phyloP scores from a whole-genome alignment of 2,888 invertebrate genomes.

The Acrobasis consociella region DNA sequence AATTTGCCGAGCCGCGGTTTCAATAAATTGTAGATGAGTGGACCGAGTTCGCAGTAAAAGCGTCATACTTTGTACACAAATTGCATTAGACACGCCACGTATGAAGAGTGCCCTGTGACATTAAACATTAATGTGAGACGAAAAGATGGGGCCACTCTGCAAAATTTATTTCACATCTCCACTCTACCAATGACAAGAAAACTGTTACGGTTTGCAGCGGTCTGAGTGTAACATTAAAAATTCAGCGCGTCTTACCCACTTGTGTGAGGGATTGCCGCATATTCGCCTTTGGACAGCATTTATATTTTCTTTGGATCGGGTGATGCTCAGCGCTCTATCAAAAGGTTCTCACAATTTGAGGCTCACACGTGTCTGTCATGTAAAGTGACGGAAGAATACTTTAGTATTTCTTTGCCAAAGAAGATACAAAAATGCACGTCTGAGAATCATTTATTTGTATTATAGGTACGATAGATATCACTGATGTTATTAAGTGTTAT shows the following conservation, averaged over 20 bases:
- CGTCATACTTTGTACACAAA: slow-evolving; percentile 65
- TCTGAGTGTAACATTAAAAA: slow-evolving; percentile 83
- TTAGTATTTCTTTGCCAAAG: not conserved
- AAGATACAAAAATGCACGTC: too few relatives aligned
- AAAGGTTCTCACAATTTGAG: slow-evolving; percentile 53
- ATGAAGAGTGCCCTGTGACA: slow-evolving; percentile 76
- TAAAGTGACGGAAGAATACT: not conserved
- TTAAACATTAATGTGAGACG: slow-evolving; percentile 81
- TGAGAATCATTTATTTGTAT: too few relatives aligned
- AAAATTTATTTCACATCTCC: slow-evolving; percentile 83
- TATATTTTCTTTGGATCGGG: slow-evolving; percentile 78
- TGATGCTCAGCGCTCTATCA: slow-evolving; percentile 58
- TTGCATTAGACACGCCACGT: slow-evolving; percentile 74
- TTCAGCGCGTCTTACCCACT: slow-evolving; percentile 81
- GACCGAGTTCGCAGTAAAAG: slow-evolving; percentile 50
- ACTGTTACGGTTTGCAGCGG: slow-evolving; percentile 83
- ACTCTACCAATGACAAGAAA: slow-evolving; percentile 82
- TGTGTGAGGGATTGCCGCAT: slow-evolving; percentile 82
- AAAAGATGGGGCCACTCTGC: slow-evolving; percentile 83
- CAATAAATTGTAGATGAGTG: slow-evolving; percentile 22
- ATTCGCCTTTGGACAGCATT: slow-evolving; percentile 81
- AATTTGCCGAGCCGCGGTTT: slow-evolving; percentile 4
- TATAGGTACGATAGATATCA: too few relatives aligned
- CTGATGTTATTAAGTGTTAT: too few relatives aligned
- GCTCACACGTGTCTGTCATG: slow-evolving; percentile 28